These are phyloP conservation scores for Synchiropus splendidus DNA, from an alignment of 2,113 vertebrate species.

Conservation along the genomic window DNA sequence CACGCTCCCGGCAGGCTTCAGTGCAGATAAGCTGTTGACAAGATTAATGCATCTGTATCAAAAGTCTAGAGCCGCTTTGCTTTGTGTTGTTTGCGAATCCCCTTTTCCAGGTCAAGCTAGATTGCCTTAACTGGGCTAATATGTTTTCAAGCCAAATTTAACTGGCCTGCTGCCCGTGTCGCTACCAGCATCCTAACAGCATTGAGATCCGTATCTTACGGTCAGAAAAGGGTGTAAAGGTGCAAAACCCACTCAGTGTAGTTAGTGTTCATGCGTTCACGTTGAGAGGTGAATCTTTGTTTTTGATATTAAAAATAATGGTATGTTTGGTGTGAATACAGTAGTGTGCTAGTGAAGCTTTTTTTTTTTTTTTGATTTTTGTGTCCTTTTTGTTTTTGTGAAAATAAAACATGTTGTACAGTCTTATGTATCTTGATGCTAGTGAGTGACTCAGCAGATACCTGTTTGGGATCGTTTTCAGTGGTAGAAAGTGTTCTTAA, in stretches of 20 bases:
- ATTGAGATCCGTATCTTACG: background rate
- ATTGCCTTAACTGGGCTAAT: conserved; percentile 57
- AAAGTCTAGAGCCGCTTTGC: conserved; percentile 55
- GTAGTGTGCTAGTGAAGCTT: too few relatives aligned
- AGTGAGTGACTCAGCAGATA: background rate
- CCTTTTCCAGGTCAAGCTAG: conserved; percentile 59
- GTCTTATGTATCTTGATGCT: too few relatives aligned
- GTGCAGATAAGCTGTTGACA: conserved; percentile 59
- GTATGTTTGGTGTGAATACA: too few relatives aligned
- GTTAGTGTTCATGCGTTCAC: too few relatives aligned
- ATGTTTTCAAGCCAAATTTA: conserved; percentile 54
- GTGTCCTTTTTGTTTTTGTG: too few relatives aligned
- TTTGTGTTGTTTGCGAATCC: conserved; percentile 54
- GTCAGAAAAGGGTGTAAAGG: background rate
- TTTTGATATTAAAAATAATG: too few relatives aligned
- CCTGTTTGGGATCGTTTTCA: conserved; percentile 6
- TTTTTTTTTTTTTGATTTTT: too few relatives aligned
- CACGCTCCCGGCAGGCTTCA: conserved; percentile 37
- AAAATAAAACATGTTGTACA: too few relatives aligned
- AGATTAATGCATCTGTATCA: conserved; percentile 64
- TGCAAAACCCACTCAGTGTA: too few relatives aligned
- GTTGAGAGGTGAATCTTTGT: too few relatives aligned
- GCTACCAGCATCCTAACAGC: conserved; percentile 5
- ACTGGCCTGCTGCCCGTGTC: conserved; percentile 17
- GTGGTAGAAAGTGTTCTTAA: conserved; percentile 2